These are phyloP conservation scores for Chironex yamaguchii DNA, from an alignment of 30 jellyfish, hydroid and myxozoan species.

Conservation along the genomic window DNA sequence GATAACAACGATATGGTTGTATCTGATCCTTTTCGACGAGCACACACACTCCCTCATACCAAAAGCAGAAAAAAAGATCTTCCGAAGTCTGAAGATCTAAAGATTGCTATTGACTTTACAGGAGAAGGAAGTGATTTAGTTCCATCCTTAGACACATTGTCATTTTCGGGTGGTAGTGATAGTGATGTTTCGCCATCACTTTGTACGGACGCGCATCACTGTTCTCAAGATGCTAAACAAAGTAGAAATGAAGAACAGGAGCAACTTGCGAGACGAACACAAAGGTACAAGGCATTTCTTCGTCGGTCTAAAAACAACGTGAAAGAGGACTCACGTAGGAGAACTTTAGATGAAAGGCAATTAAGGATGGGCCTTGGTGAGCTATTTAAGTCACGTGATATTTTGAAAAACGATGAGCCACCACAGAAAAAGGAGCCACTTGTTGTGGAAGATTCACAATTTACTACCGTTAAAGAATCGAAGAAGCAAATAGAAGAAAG, in stretches of 20 bases:
- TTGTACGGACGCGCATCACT: no score
- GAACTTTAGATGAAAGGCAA: neutral
- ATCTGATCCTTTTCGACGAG: no score
- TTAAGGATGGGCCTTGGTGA: neutral
- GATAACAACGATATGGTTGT: no score
- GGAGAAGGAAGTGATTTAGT: no score
- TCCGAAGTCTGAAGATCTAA: no score
- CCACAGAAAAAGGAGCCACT: neutral
- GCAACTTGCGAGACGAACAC: neutral
- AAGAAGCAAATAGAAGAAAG: constrained; percentile 49
- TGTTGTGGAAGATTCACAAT: constrained; percentile 55
- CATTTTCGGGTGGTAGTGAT: no score
- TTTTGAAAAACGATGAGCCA: neutral
- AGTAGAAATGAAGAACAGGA: neutral
- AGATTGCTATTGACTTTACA: no score
- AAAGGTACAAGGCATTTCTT: neutral
- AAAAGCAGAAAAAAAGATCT: no score
- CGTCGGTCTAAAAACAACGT: neutral
- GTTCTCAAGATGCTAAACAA: neutral
- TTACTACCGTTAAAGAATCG: constrained; percentile 62
- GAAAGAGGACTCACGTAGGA: neutral
- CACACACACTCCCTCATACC: no score
- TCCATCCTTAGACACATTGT: no score
- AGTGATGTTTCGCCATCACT: no score
- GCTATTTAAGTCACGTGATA: neutral